Percentiles rank a stretch among this genome's conserved stretches.
phyloP scores from a whole-genome alignment of 2,888 invertebrate genomes.

The Augiades crinisus region DNA sequence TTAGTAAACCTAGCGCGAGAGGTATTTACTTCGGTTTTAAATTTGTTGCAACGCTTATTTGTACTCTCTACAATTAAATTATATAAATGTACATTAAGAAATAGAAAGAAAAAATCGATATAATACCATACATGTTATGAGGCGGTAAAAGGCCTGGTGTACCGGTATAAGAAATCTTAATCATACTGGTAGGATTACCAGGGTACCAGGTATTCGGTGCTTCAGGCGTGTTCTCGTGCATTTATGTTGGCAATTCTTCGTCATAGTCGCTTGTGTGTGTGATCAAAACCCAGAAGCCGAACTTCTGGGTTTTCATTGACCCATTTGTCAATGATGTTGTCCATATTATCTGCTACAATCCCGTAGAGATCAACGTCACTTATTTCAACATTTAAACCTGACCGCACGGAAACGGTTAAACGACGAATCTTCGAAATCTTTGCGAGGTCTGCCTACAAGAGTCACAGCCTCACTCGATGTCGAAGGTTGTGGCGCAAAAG shows the following conservation, averaged over 20 bases:
- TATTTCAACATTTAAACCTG: slow-evolving; percentile 16
- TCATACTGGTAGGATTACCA: slow-evolving; percentile 33
- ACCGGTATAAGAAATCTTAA: slow-evolving; percentile 32
- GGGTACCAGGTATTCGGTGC: slow-evolving; percentile 26
- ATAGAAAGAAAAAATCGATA: slow-evolving; percentile 32
- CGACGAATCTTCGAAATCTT: no score
- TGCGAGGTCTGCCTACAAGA: no score
- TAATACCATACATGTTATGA: slow-evolving; percentile 31
- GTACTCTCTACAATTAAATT: slow-evolving; percentile 8
- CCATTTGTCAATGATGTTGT: slow-evolving; percentile 20
- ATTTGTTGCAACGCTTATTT: slow-evolving; percentile 26
- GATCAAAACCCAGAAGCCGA: no score
- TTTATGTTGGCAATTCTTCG: slow-evolving; percentile 21
- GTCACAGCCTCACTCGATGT: no score
- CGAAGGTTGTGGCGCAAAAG: no score
- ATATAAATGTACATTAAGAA: slow-evolving; percentile 5
- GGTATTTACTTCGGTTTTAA: slow-evolving; percentile 22
- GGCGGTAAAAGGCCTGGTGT: slow-evolving; percentile 34
- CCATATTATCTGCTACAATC: slow-evolving; percentile 22
- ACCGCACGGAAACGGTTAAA: no score
- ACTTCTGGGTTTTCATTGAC: slow-evolving; percentile 27
- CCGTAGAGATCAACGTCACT: slow-evolving; percentile 28
- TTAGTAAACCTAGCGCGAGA: slow-evolving; percentile 14
- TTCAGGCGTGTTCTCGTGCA: slow-evolving; percentile 28
- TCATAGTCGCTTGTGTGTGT: slow-evolving; percentile 13